phyloP scores from a whole-genome alignment of 2,888 invertebrate species.

The Tinea trinotella region DNA sequence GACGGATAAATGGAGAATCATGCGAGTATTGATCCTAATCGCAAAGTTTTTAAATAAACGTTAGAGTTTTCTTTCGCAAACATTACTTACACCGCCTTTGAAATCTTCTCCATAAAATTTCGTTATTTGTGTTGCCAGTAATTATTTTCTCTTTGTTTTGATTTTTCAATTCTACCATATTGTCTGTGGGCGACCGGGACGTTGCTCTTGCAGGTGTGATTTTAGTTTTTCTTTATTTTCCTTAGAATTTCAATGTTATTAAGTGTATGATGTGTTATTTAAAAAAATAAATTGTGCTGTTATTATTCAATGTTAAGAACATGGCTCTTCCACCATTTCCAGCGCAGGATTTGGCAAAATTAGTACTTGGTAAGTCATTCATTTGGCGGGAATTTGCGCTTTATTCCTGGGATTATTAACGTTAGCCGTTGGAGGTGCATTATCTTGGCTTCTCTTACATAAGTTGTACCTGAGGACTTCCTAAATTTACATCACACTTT shows the following conservation, averaged over 20 bases:
- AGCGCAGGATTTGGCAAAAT: slow-evolving; percentile 58
- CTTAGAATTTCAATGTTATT: neutral
- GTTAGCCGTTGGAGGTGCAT: neutral
- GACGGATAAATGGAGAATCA: too few species aligned
- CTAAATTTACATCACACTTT: too few species aligned
- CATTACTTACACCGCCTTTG: too few species aligned
- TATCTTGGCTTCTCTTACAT: neutral
- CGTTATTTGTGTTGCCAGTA: neutral
- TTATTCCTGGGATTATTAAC: neutral
- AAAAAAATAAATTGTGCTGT: neutral
- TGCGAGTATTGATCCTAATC: too few species aligned
- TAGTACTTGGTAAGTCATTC: slow-evolving; percentile 53
- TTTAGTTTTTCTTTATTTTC: neutral
- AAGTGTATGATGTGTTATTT: neutral
- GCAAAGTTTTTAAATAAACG: too few species aligned
- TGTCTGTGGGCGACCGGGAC: slow-evolving; percentile 6
- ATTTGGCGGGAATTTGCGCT: slow-evolving; percentile 53
- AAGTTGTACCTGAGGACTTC: too few species aligned
- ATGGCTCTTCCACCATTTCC: slow-evolving; percentile 60
- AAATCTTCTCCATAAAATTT: too few species aligned
- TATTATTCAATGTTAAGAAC: slow-evolving; percentile 20
- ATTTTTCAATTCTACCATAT: neutral
- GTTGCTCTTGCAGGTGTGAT: neutral
- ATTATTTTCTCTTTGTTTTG: slow-evolving; percentile 6
- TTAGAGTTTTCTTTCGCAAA: too few species aligned